A percentile compares a stretch with the other conserved stretches of the same genome.
Evolutionary conservation across 2,797 vertebrate genomes (phyloP).

Genomic region (Intellagama lesueurii): DNA sequence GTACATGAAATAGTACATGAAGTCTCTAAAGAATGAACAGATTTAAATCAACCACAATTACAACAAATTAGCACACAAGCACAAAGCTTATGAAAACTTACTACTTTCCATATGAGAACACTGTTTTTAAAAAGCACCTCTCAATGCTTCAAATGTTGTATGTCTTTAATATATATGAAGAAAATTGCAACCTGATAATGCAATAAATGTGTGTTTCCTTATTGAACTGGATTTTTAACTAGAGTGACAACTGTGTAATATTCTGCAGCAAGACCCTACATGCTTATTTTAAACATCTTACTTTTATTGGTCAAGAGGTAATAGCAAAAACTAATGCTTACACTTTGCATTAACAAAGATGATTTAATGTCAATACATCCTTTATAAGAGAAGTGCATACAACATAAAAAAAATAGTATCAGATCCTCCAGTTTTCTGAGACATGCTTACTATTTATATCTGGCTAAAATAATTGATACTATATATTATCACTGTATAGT

Average conservation of each 20-base stretch:
- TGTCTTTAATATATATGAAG: background rate
- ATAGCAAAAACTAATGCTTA: background rate
- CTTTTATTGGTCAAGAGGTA: background rate
- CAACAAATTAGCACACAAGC: background rate
- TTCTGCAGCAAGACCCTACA: background rate
- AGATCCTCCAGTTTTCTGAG: background rate
- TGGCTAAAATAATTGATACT: constrained; percentile 42
- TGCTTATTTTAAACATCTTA: background rate
- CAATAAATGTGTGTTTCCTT: background rate
- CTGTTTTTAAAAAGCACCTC: background rate
- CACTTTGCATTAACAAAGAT: background rate
- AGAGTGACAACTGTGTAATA: background rate
- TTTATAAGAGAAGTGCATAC: no score
- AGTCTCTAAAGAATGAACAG: background rate
- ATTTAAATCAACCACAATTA: background rate
- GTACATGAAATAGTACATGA: background rate
- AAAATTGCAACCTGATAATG: background rate
- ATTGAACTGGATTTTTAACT: background rate
- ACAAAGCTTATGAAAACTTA: background rate
- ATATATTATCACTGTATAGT: no score
- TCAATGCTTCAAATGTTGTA: background rate
- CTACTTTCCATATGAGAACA: background rate
- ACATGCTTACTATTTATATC: constrained; percentile 19
- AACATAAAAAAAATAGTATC: background rate
- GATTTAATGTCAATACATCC: background rate